Base-by-base conservation (phyloP, 1,140 invertebrate species). In the Mesaphorura yosii region DNA sequence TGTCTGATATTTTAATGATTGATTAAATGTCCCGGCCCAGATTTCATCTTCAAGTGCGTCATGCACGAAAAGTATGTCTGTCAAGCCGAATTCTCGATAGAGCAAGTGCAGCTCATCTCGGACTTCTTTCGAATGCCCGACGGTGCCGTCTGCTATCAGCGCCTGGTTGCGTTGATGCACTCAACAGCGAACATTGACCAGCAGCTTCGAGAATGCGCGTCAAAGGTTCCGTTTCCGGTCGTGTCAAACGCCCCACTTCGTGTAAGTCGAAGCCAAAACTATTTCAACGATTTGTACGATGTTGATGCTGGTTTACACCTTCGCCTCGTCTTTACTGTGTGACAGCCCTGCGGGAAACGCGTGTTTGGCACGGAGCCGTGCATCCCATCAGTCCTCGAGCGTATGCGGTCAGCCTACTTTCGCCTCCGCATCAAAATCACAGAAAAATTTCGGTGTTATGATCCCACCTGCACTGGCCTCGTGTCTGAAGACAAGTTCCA, bases 1-100 rank as follows among this genome's bases (percentile, higher is more conserved):
- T 7, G 6, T 22, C 14, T 19, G 10, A 46, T 42, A 7, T 25
- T 41, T 51, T 40, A 12, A 37, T 19, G n/a, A n/a, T n/a, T n/a
- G n/a, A n/a, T n/a, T n/a, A n/a, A n/a, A n/a, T n/a, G n/a, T n/a
- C n/a, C n/a, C n/a, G n/a, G n/a, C 20, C 1, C 41, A 62, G 60
- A 62, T 22, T 42, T 42, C 34, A 46, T 62, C 14, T 62, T 62
- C 60, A 62, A 62, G 39, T 62, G 60, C 37, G 34, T 58, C 15
- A 58, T 62, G 56, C 56, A 62, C 41, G 60, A 62, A 26, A 58
- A 54, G 39, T 62, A 57, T 48, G 39, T 56, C 44, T 62, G 60
- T 39, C 56, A 55, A 45, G 41, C 34, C 22, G 53, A 48, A 22
- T 62, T 58, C 28, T 44, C 49, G 4, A 27, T 54, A 47, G 60